These are phyloP conservation scores for Cinclus mexicanus DNA, from an alignment of 2,113 vertebrate species.

Conservation along the genomic window DNA sequence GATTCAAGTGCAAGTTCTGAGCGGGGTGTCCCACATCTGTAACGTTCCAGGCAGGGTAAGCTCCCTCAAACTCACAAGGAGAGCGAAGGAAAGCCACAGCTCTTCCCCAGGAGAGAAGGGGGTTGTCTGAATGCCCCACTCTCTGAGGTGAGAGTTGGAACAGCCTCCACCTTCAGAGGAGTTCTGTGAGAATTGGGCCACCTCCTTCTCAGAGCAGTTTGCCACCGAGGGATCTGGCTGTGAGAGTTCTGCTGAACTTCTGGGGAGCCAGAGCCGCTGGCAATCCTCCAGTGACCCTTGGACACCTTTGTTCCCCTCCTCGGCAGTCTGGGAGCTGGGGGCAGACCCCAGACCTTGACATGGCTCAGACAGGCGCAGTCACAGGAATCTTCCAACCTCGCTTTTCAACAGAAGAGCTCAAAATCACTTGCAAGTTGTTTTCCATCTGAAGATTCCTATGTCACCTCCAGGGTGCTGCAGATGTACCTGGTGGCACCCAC, in stretches of 20 bases:
- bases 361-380: rapidly evolving
- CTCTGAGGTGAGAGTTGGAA: neutral
- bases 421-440: neutral
- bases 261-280: neutral
- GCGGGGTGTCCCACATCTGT: neutral
- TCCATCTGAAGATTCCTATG: neutral
- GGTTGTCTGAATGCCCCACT: neutral
- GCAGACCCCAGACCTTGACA: neutral
- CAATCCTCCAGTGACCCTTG: neutral
- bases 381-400: neutral
- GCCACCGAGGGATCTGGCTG: neutral
- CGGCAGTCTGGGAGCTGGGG: neutral
- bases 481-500: neutral
- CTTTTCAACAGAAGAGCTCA: neutral
- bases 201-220: neutral
- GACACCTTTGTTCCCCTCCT: neutral
- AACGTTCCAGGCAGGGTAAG: neutral
- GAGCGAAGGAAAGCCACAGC: neutral
- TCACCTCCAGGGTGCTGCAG: neutral
- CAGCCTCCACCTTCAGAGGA: neutral
- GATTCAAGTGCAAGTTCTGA: neutral
- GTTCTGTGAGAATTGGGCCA: neutral
- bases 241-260: neutral
- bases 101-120: neutral
- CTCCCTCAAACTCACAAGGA: neutral